Conservation (phyloP, 2,797 vertebrate species). For the Cirrhinus molitorella region DNA sequence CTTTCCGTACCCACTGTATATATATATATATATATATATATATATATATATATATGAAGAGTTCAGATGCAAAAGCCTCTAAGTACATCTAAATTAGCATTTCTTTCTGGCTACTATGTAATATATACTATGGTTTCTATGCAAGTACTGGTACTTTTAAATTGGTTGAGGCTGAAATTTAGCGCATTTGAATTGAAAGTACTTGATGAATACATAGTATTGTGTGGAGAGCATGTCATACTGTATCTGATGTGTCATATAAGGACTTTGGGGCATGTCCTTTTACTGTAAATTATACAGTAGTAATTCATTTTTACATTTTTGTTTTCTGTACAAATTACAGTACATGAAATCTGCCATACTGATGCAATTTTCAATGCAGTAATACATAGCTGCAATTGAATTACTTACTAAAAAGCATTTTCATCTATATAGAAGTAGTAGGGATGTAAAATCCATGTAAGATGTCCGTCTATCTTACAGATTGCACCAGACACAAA, state of each 20-base stretch:
- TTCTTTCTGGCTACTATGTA: no score
- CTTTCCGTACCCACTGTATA: no score
- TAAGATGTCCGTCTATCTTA: not conserved
- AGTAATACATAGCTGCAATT: not conserved
- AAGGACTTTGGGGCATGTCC: not conserved
- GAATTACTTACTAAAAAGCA: not conserved
- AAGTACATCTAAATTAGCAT: no score
- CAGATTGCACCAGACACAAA: not conserved
- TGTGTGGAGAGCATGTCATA: no score
- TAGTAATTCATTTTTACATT: not conserved
- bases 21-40: no score
- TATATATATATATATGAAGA: no score
- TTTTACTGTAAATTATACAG: not conserved
- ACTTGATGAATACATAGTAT: no score
- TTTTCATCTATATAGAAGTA: not conserved
- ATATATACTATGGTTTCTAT: no score
- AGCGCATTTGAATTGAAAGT: no score
- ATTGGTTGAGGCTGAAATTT: no score
- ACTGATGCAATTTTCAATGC: not conserved
- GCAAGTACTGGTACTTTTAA: no score
- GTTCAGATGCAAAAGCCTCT: no score
- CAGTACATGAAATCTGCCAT: not conserved
- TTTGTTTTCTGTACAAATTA: not conserved
- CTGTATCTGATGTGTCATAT: not conserved
- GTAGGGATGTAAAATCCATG: constrained; percentile 14